A percentile compares a stretch with the other conserved stretches of the same genome.
phyloP scores from a whole-genome alignment of 2,797 vertebrate species.

The Jordanella pulchra region DNA sequence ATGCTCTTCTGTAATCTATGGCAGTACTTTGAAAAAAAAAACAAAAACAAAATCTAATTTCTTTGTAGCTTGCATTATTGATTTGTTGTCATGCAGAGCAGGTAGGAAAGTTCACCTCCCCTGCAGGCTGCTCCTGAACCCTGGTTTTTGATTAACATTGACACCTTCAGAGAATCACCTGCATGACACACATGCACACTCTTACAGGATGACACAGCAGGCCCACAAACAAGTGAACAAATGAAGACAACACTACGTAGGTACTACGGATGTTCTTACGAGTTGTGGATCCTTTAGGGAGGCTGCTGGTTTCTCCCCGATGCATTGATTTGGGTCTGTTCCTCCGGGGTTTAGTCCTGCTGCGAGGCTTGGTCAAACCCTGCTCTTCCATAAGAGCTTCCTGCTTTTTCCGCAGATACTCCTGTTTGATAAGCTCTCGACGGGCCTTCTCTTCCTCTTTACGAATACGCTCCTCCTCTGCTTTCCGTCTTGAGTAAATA shows the following conservation, averaged over 20 bases:
- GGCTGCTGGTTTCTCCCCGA: conserved; percentile 82
- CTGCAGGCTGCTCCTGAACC: conserved; percentile 67
- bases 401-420: conserved; percentile 92
- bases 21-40: not conserved
- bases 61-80: conserved; percentile 12
- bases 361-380: conserved; percentile 85
- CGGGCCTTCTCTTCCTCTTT: conserved; percentile 97
- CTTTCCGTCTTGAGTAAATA: conserved; percentile 86
- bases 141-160: conserved; percentile 70
- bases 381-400: conserved; percentile 92
- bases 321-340: conserved; percentile 90
- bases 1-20: not conserved
- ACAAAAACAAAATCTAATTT: conserved; percentile 2
- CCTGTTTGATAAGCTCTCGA: conserved; percentile 95
- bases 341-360: conserved; percentile 81
- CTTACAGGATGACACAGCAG: conserved; percentile 20
- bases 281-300: conserved; percentile 83
- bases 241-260: not conserved
- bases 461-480: conserved; percentile 92
- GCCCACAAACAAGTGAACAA: not conserved
- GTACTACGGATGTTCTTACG: conserved; percentile 75
- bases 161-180: conserved; percentile 72
- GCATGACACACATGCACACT: conserved; percentile 59
- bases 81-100: conserved; percentile 63
- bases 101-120: conserved; percentile 70